Base-by-base conservation (phyloP, 2,113 vertebrate species). In the Catharus minimus region DNA sequence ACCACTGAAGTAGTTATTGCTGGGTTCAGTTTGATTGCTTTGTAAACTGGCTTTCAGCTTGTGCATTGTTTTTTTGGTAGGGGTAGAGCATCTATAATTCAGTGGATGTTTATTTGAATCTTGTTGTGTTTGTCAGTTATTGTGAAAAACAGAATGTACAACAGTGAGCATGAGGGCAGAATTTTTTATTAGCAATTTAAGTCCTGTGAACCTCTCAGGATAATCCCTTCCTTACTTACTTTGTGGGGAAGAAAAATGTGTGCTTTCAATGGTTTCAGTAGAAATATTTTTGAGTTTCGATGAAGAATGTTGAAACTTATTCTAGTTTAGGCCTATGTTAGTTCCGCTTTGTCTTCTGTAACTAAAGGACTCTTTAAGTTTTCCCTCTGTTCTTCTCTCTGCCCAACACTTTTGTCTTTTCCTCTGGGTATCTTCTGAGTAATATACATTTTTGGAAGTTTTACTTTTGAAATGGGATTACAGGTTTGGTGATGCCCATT, bases 171-270 rank as follows among this genome's bases (percentile, higher is more conserved):
- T 7, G 20, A 80, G 15, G 56, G 30, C 47, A 76, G 47, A 75
- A 73, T 74, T 86, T 89, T 85, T 95, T 68, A 74, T 69, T 89
- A 77, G 61, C 24, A 44, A 5, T 69, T 81, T 77, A 69, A 93
- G 18, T 43, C 13, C n/a, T 77, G 13, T 53, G 44, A 36, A 64
- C 32, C 21, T 88, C 8, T 39, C 11, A 1, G 4, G 43, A n/a
- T 86, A 85, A 91, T 91, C 30, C 26, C 36, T 58, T 86, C 30
- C 32, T 83, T 89, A 44, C 41, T 43, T 41, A 56, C 39, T 89
- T 71, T n/a, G 36, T 49, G 52, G 20, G 24, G 15, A 73, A 66
- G 38, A 67, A 72, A 80, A 81, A 55, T 52, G 5, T 26, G 13
- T 67, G 3, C 23, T 81, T 93, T 83, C 47, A 81, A 10, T 74